phyloP scores from a whole-genome alignment of 1,140 invertebrate genomes.

The Drosophila hydei region DNA sequence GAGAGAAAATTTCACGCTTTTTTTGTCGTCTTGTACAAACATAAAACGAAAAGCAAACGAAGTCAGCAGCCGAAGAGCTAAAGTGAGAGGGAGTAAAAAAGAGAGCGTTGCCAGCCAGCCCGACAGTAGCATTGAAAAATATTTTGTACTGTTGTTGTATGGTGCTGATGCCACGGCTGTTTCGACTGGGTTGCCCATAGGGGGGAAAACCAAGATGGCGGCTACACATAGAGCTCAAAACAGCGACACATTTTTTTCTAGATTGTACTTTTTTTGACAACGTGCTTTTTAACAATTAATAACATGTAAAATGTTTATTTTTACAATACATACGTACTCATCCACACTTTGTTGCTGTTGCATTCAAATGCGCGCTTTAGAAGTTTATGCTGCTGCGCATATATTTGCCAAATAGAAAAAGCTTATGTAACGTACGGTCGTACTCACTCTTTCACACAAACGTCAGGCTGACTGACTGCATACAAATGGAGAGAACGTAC shows the following conservation, averaged over 20 bases:
- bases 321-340: slow-evolving; percentile 13
- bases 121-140: slow-evolving; percentile 66
- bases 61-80: slow-evolving; percentile 44
- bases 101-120: slow-evolving; percentile 47
- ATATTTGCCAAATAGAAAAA: slow-evolving; percentile 59
- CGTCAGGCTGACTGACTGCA: slow-evolving; percentile 13
- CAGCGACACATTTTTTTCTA: slow-evolving; percentile 43
- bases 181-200: slow-evolving; percentile 41
- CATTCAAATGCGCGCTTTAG: slow-evolving; percentile 26
- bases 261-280: slow-evolving; percentile 27
- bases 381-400: slow-evolving; percentile 36
- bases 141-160: slow-evolving; percentile 50
- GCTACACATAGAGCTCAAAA: slow-evolving; percentile 60
- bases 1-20: slow-evolving; percentile 76
- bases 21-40: slow-evolving; percentile 65
- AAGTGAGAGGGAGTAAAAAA: slow-evolving; percentile 70
- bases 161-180: slow-evolving; percentile 31
- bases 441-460: slow-evolving; percentile 37
- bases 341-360: slow-evolving; percentile 16
- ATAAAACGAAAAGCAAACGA: slow-evolving; percentile 74
- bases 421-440: slow-evolving; percentile 67
- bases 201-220: slow-evolving; percentile 76
- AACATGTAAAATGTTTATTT: slow-evolving; percentile 14
- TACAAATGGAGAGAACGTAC: slow-evolving; percentile 43
- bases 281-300: slow-evolving; percentile 38